Conservation (phyloP, 2,113 vertebrate species). For the Triplophysa dalaica region DNA sequence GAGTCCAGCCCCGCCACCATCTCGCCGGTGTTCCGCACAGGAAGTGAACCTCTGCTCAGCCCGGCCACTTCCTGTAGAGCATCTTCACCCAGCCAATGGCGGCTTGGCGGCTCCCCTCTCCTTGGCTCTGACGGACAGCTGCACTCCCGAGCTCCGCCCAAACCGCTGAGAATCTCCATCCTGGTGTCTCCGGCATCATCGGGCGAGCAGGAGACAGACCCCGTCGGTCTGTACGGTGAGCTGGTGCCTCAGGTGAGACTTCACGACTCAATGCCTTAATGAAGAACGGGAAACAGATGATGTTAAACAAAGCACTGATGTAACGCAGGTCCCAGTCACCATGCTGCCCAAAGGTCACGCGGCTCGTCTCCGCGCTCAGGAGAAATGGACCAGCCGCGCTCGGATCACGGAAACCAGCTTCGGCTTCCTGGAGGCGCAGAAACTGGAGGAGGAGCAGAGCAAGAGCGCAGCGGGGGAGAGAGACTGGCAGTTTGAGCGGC, state of each 20-base stretch:
- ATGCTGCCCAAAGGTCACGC: slow-evolving; percentile 66
- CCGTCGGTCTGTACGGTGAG: slow-evolving; percentile 75
- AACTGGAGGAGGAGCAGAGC: slow-evolving; percentile 35
- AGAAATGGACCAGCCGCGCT: slow-evolving; percentile 77
- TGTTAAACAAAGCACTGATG: not conserved
- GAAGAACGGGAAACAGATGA: too few relatives aligned
- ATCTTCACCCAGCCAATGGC: slow-evolving; percentile 43
- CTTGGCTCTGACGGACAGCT: slow-evolving; percentile 85
- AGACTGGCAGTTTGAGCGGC: slow-evolving; percentile 71
- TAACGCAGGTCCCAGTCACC: slow-evolving; percentile 14
- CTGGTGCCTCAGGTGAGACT: slow-evolving; percentile 70
- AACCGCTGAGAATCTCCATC: slow-evolving; percentile 77
- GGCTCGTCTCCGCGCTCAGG: slow-evolving; percentile 74
- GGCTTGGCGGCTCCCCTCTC: slow-evolving; percentile 64
- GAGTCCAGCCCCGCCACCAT: slow-evolving; percentile 56
- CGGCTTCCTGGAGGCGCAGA: slow-evolving; percentile 75
- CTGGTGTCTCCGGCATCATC: slow-evolving; percentile 61
- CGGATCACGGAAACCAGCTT: slow-evolving; percentile 81
- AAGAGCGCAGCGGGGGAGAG: slow-evolving; percentile 47
- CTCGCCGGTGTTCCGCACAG: slow-evolving; percentile 77
- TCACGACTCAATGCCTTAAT: not conserved
- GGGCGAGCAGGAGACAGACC: slow-evolving; percentile 45
- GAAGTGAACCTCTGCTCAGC: slow-evolving; percentile 79
- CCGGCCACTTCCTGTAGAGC: slow-evolving; percentile 58
- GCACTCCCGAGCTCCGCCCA: slow-evolving; percentile 79